Base-by-base conservation (phyloP, 2,113 vertebrate genomes). In the Saimiri boliviensis region DNA sequence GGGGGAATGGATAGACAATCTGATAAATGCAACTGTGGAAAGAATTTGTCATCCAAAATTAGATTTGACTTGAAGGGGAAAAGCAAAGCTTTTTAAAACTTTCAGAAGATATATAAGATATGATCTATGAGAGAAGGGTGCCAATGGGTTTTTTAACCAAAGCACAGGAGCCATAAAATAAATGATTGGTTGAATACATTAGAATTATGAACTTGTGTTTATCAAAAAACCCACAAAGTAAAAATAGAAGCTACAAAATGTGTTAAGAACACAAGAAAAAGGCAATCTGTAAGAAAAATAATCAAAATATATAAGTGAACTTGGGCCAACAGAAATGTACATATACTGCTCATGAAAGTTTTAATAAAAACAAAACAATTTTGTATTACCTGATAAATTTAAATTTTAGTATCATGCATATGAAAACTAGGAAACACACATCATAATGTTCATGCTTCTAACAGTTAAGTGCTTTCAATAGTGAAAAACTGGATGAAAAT, bases 61-160 rank as follows among this genome's bases (percentile, higher is more conserved):
- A 85, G 25, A 82, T 74, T 79, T 82, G 40, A 54, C 58, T 81
- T 88, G 17, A 94, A 63, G 17, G 52, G 23, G 32, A 45, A 94
- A 91, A 52, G 70, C 13, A 95, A 94, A 81, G 12, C 12, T 52
- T 56, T 88, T 74, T 45, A 85, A 91, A 84, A 76, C 2, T 81
- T 90, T 82, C 20, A 90, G 30, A 94, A 92, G 49, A 86, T 79
- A 88, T 74, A 93, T 47, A 76, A 86, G 82, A 76, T 66, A 68
- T 27, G 71, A 81, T 32, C 11, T 82, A 83, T 82, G 76, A 74
- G 4, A 12, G 40, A 74, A 88, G 27, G 1, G 12, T 58, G 27
- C 6, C 60, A 95, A 74, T 37, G 25, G 10, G 74, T 60, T 91
- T 91, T 60, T 74, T 91, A 80, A 80, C 30, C 35, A 81, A 93